phyloP scores from a whole-genome alignment of 2,888 invertebrate genomes.

The Uloborus plumipes region DNA sequence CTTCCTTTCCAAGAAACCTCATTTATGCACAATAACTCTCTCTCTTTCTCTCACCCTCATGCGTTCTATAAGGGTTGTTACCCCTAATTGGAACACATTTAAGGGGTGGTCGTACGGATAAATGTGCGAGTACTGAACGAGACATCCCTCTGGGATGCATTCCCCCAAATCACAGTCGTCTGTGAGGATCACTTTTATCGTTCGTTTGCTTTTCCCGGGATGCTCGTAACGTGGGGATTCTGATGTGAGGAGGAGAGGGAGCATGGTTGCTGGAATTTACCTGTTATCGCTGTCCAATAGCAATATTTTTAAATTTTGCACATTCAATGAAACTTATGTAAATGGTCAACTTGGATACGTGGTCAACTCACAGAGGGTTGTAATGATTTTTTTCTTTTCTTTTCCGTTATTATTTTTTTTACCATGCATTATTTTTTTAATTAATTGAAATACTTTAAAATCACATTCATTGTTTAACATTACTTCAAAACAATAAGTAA shows the following conservation, averaged over 20 bases:
- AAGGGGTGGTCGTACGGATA: conserved; percentile 38
- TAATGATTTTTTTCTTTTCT: no score
- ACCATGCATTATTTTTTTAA: no score
- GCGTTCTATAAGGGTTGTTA: conserved; percentile 6
- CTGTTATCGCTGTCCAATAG: conserved; percentile 3
- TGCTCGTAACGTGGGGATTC: conserved; percentile 26
- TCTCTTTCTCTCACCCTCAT: no score
- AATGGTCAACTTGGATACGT: no score
- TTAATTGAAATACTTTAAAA: no score
- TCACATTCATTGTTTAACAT: no score
- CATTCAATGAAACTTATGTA: no score
- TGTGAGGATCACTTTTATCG: conserved; percentile 38
- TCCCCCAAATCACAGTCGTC: conserved; percentile 38
- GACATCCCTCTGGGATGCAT: conserved; percentile 43
- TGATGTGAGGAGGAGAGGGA: not conserved
- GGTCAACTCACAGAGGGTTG: no score
- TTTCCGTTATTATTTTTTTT: no score
- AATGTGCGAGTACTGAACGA: conserved; percentile 45
- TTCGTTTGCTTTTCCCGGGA: not conserved
- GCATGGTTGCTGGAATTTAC: not conserved
- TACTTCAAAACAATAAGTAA: no score
- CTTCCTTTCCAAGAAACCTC: no score
- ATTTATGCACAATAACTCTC: no score
- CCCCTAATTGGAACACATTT: conserved; percentile 40
- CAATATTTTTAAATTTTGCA: not conserved